Base-by-base conservation (phyloP, 2,113 vertebrate species). In the Oxyruncus cristatus region DNA sequence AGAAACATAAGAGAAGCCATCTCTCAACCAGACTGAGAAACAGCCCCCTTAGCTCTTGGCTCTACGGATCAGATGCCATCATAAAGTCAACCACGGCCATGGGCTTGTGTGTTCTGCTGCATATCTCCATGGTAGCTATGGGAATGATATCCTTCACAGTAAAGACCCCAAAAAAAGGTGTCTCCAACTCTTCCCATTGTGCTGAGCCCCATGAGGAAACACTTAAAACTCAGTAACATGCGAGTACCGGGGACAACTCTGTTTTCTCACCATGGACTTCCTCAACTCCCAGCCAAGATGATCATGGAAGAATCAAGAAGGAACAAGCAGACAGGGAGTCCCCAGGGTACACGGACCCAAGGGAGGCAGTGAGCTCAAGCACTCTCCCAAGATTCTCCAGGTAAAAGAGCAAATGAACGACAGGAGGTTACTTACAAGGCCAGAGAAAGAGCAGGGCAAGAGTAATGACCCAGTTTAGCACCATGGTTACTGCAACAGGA, bases 1-100 rank as follows among this genome's bases (percentile, higher is more conserved):
- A 73, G 35, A 82, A 88, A 66, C 2, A 2, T 30, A 30, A 11
- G 9, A 56, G 14, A 80, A 50, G 4, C 35, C 27, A 58, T 47
- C 27, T 13, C 33, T 53, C 28, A 35, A 8, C 6, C 12, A 42
- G 28, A 6, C 30, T 76, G 8, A 72, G 49, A 77, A 89, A 61
- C 9, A 53, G 28, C 3, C 3, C 27, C 35, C 30, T 55, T 42
- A 73, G 30, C 13, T 63, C 19, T 37, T 47, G 49, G 24, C 3
- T 89, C n/a, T 41, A 65, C 6, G 26, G 11, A 28, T 49, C 37
- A 91, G 35, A 65, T 4, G 2, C 12, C 30, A 21, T 19, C 16
- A 33, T 18, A 23, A 8, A 58, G 1, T 3, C 8, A 14, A 62
- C 11, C 5, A 81, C 28, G 74, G 27, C 19, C 3, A 4, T 0